These are phyloP conservation scores for Felis chaus DNA, from an alignment of 2,113 vertebrate species.

Conservation along the genomic window DNA sequence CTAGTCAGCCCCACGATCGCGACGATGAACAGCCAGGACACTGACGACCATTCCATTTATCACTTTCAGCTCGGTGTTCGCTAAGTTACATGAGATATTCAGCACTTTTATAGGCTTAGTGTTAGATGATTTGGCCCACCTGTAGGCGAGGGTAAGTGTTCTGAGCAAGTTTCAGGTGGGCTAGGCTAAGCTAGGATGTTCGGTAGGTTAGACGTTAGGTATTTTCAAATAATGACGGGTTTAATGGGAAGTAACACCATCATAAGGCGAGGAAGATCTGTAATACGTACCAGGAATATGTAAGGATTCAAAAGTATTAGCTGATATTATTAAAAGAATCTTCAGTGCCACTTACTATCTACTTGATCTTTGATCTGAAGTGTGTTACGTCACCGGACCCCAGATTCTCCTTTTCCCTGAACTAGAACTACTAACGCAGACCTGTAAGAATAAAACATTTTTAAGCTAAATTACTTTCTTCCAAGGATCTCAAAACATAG, in stretches of 20 bases:
- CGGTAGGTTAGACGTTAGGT: background rate
- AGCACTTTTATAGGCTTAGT: background rate
- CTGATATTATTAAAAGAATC: background rate
- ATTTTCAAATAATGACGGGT: background rate
- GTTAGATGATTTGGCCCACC: background rate
- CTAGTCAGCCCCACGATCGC: background rate
- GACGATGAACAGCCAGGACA: background rate
- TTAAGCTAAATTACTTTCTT: background rate
- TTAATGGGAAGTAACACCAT: background rate
- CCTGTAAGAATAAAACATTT: background rate
- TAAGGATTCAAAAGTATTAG: background rate
- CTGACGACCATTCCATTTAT: background rate
- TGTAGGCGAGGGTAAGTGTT: background rate
- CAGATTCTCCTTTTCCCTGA: background rate
- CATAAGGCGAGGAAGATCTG: background rate
- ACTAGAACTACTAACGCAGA: background rate
- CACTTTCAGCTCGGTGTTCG: background rate
- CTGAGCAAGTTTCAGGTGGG: background rate
- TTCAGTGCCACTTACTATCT: background rate
- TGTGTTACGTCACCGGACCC: background rate
- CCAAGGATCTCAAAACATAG: background rate
- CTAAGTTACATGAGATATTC: background rate
- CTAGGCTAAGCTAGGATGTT: background rate
- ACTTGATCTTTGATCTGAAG: background rate
- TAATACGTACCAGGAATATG: background rate